Conservation (phyloP, 2,113 vertebrate genomes). For the Pogonocichla stellata region DNA sequence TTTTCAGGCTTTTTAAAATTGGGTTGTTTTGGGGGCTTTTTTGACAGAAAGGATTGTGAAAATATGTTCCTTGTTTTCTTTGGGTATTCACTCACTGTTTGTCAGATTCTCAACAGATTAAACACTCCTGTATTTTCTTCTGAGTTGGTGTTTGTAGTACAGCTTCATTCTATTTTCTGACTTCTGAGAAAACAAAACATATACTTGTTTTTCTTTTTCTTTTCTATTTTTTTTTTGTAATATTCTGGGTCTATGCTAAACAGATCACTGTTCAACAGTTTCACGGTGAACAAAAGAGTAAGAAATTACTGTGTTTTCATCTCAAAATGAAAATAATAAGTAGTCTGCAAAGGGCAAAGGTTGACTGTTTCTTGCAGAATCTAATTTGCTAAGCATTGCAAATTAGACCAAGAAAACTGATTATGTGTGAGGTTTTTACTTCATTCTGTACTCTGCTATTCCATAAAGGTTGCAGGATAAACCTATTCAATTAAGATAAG, state of each 20-base stretch:
- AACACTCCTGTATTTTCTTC: not conserved
- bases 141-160: not conserved
- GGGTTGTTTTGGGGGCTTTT: not conserved
- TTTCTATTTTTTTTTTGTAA: not conserved
- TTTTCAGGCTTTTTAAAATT: not conserved
- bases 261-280: slow-evolving; percentile 1
- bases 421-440: slow-evolving; percentile 7
- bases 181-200: slow-evolving; percentile 3
- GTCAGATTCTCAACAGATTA: slow-evolving; percentile 8
- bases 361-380: slow-evolving; percentile 17
- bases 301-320: slow-evolving; percentile 29
- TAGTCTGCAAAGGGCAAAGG: slow-evolving; percentile 40
- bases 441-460: slow-evolving; percentile 12
- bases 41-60: not conserved
- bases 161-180: not conserved
- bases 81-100: not conserved
- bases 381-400: slow-evolving; percentile 55
- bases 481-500: slow-evolving; percentile 63
- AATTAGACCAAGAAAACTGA: slow-evolving; percentile 47
- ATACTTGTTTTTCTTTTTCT: not conserved
- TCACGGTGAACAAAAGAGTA: slow-evolving; percentile 3
- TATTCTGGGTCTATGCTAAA: not conserved
- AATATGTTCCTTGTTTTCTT: not conserved
- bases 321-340: slow-evolving; percentile 54
- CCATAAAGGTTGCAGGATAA: slow-evolving; percentile 23